Percentiles rank a stretch among this genome's conserved stretches.
phyloP scores from a whole-genome alignment of 2,888 invertebrate species.

The Drosophila ochracea region DNA sequence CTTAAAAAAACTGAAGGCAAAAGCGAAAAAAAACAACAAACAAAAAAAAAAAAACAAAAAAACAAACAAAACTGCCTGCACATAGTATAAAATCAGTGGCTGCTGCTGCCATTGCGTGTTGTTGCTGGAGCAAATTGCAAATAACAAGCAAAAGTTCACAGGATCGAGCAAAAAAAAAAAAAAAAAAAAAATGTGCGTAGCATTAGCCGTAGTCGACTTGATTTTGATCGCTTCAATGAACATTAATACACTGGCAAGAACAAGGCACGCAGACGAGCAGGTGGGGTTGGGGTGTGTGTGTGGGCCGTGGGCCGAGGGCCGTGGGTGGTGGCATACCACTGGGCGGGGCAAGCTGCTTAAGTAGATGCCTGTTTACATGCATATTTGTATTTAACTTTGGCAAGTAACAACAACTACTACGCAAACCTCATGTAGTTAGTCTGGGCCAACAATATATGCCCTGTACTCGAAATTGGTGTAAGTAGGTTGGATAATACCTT shows the following conservation, averaged over 20 bases:
- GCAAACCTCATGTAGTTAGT: slow-evolving; percentile 50
- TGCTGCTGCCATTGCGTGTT: slow-evolving; percentile 41
- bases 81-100: slow-evolving; percentile 69
- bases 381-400: slow-evolving; percentile 75
- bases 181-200: slow-evolving; percentile 70
- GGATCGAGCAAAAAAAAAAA: slow-evolving; percentile 54
- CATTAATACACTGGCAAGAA: slow-evolving; percentile 72
- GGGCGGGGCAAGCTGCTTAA: slow-evolving; percentile 62
- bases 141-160: slow-evolving; percentile 77
- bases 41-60: slow-evolving; percentile 36
- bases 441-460: slow-evolving; percentile 26
- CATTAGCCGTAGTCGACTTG: slow-evolving; percentile 81
- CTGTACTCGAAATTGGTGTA: slow-evolving; percentile 11
- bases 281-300: neutral
- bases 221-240: slow-evolving; percentile 82
- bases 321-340: slow-evolving; percentile 6
- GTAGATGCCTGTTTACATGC: slow-evolving; percentile 80
- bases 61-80: slow-evolving; percentile 70
- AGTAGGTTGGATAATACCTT: neutral
- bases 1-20: slow-evolving; percentile 72
- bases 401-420: slow-evolving; percentile 36
- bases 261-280: slow-evolving; percentile 1
- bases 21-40: slow-evolving; percentile 29
- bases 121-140: slow-evolving; percentile 71
- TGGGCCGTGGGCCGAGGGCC: slow-evolving; percentile 7